These are phyloP conservation scores for Sander vitreus DNA, from an alignment of 2,113 vertebrate species.

Conservation along the genomic window DNA sequence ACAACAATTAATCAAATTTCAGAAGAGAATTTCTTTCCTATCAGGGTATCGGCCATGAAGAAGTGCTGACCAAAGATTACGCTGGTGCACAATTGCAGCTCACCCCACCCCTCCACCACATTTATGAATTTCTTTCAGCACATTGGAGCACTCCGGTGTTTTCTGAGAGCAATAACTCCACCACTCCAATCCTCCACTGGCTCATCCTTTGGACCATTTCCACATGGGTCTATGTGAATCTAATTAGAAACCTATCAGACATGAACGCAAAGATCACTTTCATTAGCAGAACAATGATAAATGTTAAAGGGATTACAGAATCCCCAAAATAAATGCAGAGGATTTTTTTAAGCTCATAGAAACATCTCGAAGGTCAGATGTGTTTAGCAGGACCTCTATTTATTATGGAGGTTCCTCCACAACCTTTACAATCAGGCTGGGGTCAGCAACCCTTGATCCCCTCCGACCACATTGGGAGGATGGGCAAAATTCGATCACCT, in stretches of 20 bases:
- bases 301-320: slow-evolving; percentile 67
- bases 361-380: slow-evolving; percentile 64
- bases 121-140: slow-evolving; percentile 74
- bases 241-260: slow-evolving; percentile 73
- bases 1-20: slow-evolving; percentile 81
- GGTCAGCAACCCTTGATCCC: slow-evolving; percentile 80
- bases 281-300: slow-evolving; percentile 71
- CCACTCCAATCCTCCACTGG: slow-evolving; percentile 46
- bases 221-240: slow-evolving; percentile 73
- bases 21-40: slow-evolving; percentile 69
- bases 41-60: slow-evolving; percentile 64
- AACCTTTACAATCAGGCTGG: slow-evolving; percentile 74
- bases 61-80: slow-evolving; percentile 79
- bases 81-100: slow-evolving; percentile 51
- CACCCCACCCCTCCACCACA: slow-evolving; percentile 38
- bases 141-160: slow-evolving; percentile 36
- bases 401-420: slow-evolving; percentile 64
- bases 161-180: slow-evolving; percentile 66
- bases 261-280: slow-evolving; percentile 75
- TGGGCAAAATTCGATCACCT: slow-evolving; percentile 80
- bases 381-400: slow-evolving; percentile 68
- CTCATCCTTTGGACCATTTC: slow-evolving; percentile 62
- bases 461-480: slow-evolving; percentile 76
- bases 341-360: slow-evolving; percentile 60
- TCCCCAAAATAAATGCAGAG: slow-evolving; percentile 44